A percentile compares a stretch with the other conserved stretches of the same genome.
Evolutionary conservation across 2,888 invertebrate species (phyloP).

Genomic region (Calameuta idolon): DNA sequence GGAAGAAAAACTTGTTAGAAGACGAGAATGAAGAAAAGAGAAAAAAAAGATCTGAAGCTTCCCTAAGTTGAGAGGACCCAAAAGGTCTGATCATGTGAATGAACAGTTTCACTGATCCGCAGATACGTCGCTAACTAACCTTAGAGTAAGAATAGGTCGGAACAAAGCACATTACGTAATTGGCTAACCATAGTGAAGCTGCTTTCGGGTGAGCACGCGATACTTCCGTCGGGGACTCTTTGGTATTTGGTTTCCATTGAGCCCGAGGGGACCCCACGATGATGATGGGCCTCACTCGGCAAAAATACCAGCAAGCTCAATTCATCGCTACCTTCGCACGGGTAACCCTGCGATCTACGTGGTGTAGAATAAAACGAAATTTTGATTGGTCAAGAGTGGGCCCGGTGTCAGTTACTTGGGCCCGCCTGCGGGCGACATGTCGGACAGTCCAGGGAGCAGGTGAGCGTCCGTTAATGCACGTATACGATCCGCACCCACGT

Average conservation of each 20-base stretch:
- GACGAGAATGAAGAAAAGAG: background rate
- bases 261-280: background rate
- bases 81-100: background rate
- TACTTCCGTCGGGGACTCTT: background rate
- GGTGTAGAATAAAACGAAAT: background rate
- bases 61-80: background rate
- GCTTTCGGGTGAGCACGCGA: background rate
- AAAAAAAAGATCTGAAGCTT: background rate
- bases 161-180: background rate
- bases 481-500: constrained; percentile 45
- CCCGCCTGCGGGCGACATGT: constrained; percentile 55
- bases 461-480: constrained; percentile 40
- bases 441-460: constrained; percentile 46
- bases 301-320: background rate
- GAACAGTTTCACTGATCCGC: background rate
- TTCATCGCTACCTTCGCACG: background rate
- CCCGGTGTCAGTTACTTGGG: constrained; percentile 47
- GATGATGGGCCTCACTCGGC: background rate
- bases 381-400: constrained; percentile 40
- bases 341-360: background rate
- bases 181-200: background rate
- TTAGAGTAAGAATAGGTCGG: background rate
- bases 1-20: background rate
- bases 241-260: background rate
- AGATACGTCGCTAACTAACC: background rate